phyloP scores from a whole-genome alignment of 2,888 invertebrate genomes.

The Thymelicus sylvestris region DNA sequence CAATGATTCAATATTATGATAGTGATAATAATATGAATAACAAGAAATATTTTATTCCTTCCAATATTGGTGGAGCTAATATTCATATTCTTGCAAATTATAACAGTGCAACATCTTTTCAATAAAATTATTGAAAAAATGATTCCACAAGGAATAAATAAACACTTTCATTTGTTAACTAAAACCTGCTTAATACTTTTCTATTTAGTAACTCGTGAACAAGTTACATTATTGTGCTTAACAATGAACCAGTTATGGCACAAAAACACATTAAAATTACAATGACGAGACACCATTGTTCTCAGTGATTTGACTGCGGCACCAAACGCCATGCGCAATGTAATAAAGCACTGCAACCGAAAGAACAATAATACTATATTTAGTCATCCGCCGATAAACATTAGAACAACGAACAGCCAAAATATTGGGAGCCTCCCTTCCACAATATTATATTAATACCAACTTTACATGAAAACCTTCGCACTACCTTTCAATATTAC shows the following conservation, averaged over 20 bases:
- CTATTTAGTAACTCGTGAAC: no score
- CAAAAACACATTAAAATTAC: background rate
- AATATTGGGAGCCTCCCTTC: background rate
- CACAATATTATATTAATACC: slow-evolving; percentile 20
- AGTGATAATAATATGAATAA: no score
- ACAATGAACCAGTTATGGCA: slow-evolving; percentile 23
- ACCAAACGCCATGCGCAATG: background rate
- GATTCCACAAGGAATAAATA: no score
- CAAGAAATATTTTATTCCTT: no score
- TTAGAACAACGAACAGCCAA: slow-evolving; percentile 24
- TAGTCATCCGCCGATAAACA: slow-evolving; percentile 6
- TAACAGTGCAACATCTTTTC: no score
- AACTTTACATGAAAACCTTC: slow-evolving; percentile 18
- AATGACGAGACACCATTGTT: background rate
- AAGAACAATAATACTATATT: slow-evolving; percentile 8
- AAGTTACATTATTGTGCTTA: background rate
- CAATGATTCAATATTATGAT: no score
- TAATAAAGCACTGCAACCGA: slow-evolving; percentile 5
- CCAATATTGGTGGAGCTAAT: no score
- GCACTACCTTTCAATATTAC: slow-evolving; percentile 6
- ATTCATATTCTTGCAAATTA: no score
- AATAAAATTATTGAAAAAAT: no score
- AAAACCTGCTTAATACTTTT: no score
- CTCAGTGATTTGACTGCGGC: slow-evolving; percentile 4
- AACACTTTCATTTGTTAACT: no score